Evolutionary conservation across 2,113 vertebrate species (phyloP).

Genomic region (Phainopepla nitens): DNA sequence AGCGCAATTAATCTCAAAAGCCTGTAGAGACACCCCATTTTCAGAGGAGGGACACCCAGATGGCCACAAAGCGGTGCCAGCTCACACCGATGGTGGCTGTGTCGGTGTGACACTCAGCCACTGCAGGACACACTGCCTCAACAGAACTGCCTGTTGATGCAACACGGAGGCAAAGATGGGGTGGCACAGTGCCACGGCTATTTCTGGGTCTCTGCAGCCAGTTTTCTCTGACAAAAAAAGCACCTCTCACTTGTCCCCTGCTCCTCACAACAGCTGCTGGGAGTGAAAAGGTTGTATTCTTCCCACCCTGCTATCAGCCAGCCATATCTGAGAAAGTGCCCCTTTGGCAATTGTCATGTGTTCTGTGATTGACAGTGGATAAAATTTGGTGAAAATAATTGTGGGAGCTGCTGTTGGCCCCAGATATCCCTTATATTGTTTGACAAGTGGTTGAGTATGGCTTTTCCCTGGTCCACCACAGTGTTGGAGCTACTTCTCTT

Average conservation of each 20-base stretch:
- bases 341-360: background rate
- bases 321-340: background rate
- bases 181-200: background rate
- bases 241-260: background rate
- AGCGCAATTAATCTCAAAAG: background rate
- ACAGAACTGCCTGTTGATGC: background rate
- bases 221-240: background rate
- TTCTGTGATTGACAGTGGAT: background rate
- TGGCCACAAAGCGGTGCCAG: accelerated
- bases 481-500: background rate
- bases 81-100: accelerated
- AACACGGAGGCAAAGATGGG: background rate
- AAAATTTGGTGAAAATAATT: background rate
- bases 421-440: background rate
- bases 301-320: background rate
- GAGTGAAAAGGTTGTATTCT: background rate
- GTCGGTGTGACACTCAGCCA: background rate
- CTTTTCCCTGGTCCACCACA: background rate
- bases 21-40: background rate
- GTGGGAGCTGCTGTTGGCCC: background rate
- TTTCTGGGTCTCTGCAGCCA: background rate
- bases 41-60: background rate
- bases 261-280: background rate
- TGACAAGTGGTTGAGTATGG: background rate
- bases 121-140: background rate